These are phyloP conservation scores for Bombus waltoni DNA, from an alignment of 1,140 invertebrate genomes.

Conservation along the genomic window DNA sequence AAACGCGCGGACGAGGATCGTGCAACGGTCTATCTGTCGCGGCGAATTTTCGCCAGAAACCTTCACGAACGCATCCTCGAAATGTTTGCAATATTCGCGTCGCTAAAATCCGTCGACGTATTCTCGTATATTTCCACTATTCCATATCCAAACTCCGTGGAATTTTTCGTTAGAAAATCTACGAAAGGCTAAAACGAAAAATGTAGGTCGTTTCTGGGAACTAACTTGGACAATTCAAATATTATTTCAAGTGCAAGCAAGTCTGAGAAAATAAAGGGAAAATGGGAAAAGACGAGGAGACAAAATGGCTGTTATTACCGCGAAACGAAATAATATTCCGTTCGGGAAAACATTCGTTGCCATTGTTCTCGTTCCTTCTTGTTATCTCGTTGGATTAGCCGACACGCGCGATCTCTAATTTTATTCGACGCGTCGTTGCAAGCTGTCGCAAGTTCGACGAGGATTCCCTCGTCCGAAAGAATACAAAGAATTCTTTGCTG, in stretches of 20 bases:
- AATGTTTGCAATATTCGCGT: not conserved
- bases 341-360: not conserved
- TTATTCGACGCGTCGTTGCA: conserved; percentile 3
- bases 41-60: not conserved
- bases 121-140: not conserved
- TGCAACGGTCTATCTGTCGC: not conserved
- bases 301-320: not conserved
- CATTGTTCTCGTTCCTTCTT: not conserved
- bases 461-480: not conserved
- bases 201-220: not conserved
- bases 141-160: too few species aligned
- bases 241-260: not conserved
- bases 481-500: too few species aligned
- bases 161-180: not conserved
- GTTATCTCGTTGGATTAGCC: conserved; percentile 25
- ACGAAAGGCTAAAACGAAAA: not conserved
- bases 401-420: not conserved
- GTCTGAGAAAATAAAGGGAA: not conserved
- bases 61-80: not conserved
- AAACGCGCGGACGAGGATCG: conserved; percentile 6
- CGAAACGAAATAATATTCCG: not conserved
- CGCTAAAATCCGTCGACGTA: not conserved
- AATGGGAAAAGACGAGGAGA: not conserved
- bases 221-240: not conserved
- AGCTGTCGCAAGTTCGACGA: not conserved